Evolutionary conservation across 2,113 vertebrate species (phyloP), one percentile per base, ranked within the genome.

Genomic region (Epinephelus cyanopodus): DNA sequence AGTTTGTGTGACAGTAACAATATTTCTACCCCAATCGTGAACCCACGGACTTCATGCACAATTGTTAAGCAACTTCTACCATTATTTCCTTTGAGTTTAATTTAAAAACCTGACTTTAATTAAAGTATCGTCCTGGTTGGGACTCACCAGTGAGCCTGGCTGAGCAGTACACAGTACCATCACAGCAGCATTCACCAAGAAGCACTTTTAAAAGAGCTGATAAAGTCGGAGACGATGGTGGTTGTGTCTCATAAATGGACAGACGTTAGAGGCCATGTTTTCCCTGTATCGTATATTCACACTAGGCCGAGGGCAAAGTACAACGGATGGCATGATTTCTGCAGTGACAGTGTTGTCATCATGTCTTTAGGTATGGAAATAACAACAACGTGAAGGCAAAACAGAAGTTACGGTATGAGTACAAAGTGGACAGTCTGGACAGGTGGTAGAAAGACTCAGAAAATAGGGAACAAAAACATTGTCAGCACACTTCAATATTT

Each of bases 401-500:
- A 82, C 74, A 66, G 72, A 67, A 68, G 72, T 60, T 50, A 68
- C 42, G 63, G 63, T 79, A 69, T 42, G 64, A 79, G 67, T 90
- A 93, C 76, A 91, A 92, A 92, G 76, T 70, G 83, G 81, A 79
- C 57, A 84, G 87, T 81, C 83, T 87, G 76, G 58, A 77, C 62
- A 56, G 74, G 80, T 77, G 83, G 88, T 87, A 91, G 79, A 90
- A 93, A 90, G 85, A 90, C 68, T 83, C 89, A 81, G 69, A 77
- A 87, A 74, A 73, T 6, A 66, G 68, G 54, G 67, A 87, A 91
- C 77, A 75, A 92, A 86, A 86, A 88, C 60, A 79, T 77, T 50
- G 69, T 92, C 91, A 92, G 69, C 84, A 93, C 91, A 95, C 91
- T 92, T 93, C 90, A 92, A 94, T 93, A 94, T 92, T 93, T 91